Percentiles rank a stretch among this genome's conserved stretches.
These are phyloP conservation scores for Hipposideros armiger DNA, from an alignment of 2,113 vertebrate genomes.

Conservation along the genomic window DNA sequence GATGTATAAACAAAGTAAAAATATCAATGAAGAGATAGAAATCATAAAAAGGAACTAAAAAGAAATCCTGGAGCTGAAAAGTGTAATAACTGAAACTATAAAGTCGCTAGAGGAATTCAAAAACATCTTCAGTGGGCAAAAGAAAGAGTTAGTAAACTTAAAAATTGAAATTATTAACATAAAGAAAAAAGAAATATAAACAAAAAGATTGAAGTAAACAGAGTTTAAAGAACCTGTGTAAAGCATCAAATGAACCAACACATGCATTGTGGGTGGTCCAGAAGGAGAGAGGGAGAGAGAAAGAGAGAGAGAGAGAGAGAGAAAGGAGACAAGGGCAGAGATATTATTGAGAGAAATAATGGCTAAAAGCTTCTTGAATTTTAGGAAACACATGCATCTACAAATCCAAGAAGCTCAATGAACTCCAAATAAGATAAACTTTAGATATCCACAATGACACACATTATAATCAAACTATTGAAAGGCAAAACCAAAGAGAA, in stretches of 20 bases:
- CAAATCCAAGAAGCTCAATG: background rate
- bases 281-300: background rate
- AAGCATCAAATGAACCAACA: background rate
- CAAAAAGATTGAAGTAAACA: background rate
- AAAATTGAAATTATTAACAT: background rate
- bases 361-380: background rate
- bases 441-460: background rate
- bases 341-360: background rate
- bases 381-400: background rate
- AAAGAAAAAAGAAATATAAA: background rate
- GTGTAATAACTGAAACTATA: background rate
- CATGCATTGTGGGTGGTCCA: no score
- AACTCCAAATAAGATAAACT: background rate
- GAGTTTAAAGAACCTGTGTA: background rate
- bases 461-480: background rate
- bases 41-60: background rate
- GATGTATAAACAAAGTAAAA: background rate
- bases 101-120: background rate
- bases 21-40: background rate
- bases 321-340: background rate
- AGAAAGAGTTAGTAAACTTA: background rate
- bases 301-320: background rate
- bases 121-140: background rate
- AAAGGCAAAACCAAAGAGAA: background rate
- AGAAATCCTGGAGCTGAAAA: background rate